Percentiles rank a stretch among this genome's conserved stretches.
Conservation (phyloP, 2,888 invertebrate species). For the Ellobium chinense region DNA sequence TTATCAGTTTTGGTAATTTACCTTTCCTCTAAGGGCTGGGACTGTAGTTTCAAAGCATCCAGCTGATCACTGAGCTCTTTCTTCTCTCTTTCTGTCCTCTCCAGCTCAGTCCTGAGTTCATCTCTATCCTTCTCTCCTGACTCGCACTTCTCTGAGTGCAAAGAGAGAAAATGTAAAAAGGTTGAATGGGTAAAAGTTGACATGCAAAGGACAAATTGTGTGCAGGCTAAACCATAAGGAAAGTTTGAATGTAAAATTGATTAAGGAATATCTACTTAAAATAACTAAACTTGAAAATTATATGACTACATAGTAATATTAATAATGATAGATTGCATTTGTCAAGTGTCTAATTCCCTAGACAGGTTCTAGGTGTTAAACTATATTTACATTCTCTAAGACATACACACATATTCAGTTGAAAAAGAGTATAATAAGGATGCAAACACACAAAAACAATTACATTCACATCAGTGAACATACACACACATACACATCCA, state of each 20-base stretch:
- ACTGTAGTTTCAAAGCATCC: neutral
- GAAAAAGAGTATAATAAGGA: no score
- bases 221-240: neutral
- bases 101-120: neutral
- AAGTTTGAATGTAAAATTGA: no score
- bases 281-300: neutral
- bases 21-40: neutral
- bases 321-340: no score
- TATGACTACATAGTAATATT: no score
- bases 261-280: neutral
- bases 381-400: no score
- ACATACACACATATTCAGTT: no score
- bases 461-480: no score
- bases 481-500: no score
- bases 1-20: no score
- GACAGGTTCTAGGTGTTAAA: no score
- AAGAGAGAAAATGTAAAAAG: neutral
- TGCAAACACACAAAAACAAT: no score
- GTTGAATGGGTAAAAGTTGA: neutral
- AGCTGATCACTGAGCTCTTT: neutral
- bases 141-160: conserved; percentile 1
- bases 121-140: conserved; percentile 6
- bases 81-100: conserved; percentile 1
- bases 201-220: neutral
- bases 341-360: no score